Evolutionary conservation across 23 tunicate genomes (phyloP), one percentile per base, ranked within the genome.

Genomic region (Botrylloides violaceus): DNA sequence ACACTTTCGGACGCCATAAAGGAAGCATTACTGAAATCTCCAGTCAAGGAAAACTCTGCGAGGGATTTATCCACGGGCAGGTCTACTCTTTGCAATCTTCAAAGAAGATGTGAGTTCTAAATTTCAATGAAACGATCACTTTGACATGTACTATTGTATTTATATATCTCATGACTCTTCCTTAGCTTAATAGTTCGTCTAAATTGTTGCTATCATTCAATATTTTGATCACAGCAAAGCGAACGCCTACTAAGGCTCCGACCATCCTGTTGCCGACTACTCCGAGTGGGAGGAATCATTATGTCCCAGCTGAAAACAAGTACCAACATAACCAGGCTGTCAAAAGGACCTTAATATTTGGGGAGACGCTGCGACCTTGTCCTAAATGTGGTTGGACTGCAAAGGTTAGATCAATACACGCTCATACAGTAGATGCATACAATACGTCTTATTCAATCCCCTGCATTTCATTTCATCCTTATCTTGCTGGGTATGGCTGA

Each of bases 321-420:
- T 68, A 35, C 2, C 49, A 68, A 25, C 74, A 68, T 22, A 68
- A 35, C 12, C 58, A 68, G 28, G 30, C 28, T 23, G 74, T 68
- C 9, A 43, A 37, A 26, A 35, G 58, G 25, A 68, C 74, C n/a
- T 43, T 68, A 29, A 12, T 35, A 39, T 68, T 37, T 28, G 74
- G 57, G 1, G 74, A 68, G 37, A 31, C 29, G 23, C 26, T 43
- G 24, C 22, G 27, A 26, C 18, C 58, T 4, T 68, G 74, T 26
- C 74, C 74, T 6, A 68, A 68, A 43, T 68, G 74, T 22, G 26
- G 27, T 20, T 68, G 74, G 74, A 68, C 74, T 21, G 74, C 74
- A 9, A 68, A 68, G 74, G 74, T 68, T 15, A 24, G 71, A 12
- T 59, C 12, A 18, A 18, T 47, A 20, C 22, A 60, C 65, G 18